A percentile compares a stretch with the other conserved stretches of the same genome.
These are phyloP conservation scores for Zaprionus taronus DNA, from an alignment of 1,140 invertebrate genomes.

Conservation along the genomic window DNA sequence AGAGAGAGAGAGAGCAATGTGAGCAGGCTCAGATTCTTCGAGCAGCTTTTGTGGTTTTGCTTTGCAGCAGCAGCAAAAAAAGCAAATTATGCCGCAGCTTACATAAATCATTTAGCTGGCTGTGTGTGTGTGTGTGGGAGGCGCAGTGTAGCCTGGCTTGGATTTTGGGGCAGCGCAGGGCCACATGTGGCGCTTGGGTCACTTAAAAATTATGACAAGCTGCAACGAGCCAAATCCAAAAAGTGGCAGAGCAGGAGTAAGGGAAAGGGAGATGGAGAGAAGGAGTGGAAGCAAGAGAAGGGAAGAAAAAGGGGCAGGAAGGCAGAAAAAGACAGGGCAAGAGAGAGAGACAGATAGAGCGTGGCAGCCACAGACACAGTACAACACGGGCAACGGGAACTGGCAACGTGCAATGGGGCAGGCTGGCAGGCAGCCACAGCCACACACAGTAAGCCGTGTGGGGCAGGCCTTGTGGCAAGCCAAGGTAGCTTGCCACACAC, in stretches of 20 bases:
- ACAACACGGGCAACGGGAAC: neutral
- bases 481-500: neutral
- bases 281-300: neutral
- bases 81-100: constrained; percentile 56
- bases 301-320: neutral
- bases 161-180: neutral
- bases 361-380: too few relatives aligned
- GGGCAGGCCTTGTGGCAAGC: constrained; percentile 1
- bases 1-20: neutral
- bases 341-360: too few relatives aligned
- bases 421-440: constrained; percentile 40
- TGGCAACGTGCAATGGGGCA: constrained; percentile 2
- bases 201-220: constrained; percentile 77
- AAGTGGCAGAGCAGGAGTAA: neutral
- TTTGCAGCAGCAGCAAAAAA: constrained; percentile 9
- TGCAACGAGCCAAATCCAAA: constrained; percentile 50
- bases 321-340: neutral
- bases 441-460: neutral
- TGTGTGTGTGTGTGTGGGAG: constrained; percentile 18
- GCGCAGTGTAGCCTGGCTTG: neutral
- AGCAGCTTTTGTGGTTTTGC: constrained; percentile 8
- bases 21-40: neutral
- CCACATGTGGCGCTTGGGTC: constrained; percentile 71
- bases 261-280: too few relatives aligned
- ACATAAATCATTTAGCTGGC: constrained; percentile 60